Percentiles rank a stretch among this genome's conserved stretches.
Evolutionary conservation across 2,113 vertebrate genomes (phyloP).

Genomic region (Archilochus colubris): DNA sequence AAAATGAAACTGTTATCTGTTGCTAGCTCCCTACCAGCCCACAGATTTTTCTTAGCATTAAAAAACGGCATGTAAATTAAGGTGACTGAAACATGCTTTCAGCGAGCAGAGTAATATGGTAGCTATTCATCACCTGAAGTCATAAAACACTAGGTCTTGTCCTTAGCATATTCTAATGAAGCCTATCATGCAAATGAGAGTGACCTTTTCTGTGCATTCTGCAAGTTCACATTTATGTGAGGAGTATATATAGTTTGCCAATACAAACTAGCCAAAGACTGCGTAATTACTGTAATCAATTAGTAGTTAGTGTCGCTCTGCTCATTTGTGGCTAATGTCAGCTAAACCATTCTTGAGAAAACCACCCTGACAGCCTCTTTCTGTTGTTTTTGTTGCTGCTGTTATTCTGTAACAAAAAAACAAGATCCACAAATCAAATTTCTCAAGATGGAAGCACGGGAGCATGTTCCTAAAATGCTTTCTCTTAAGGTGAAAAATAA

Average conservation of each 20-base stretch:
- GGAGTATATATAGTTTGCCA: slow-evolving; percentile 89
- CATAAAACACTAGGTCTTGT: slow-evolving; percentile 92
- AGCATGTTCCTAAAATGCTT: neutral
- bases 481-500: slow-evolving; percentile 26
- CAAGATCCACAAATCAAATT: slow-evolving; percentile 47
- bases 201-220: slow-evolving; percentile 94
- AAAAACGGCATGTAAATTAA: slow-evolving; percentile 91
- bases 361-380: slow-evolving; percentile 72
- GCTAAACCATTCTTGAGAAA: slow-evolving; percentile 83
- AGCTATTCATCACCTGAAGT: slow-evolving; percentile 98
- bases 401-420: slow-evolving; percentile 74
- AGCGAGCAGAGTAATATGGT: slow-evolving; percentile 85
- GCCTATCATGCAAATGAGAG: slow-evolving; percentile 98
- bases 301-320: slow-evolving; percentile 90
- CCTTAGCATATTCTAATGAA: slow-evolving; percentile 99
- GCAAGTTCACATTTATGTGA: slow-evolving; percentile 95
- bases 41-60: slow-evolving; percentile 83
- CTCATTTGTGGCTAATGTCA: slow-evolving; percentile 94
- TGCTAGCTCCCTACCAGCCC: slow-evolving; percentile 75
- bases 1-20: slow-evolving; percentile 77
- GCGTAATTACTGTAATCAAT: slow-evolving; percentile 97
- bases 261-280: slow-evolving; percentile 92
- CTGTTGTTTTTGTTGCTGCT: slow-evolving; percentile 65
- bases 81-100: slow-evolving; percentile 91
- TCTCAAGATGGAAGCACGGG: slow-evolving; percentile 26